These are phyloP conservation scores for Cherax quadricarinatus DNA, from an alignment of 1,140 invertebrate genomes.

Conservation along the genomic window DNA sequence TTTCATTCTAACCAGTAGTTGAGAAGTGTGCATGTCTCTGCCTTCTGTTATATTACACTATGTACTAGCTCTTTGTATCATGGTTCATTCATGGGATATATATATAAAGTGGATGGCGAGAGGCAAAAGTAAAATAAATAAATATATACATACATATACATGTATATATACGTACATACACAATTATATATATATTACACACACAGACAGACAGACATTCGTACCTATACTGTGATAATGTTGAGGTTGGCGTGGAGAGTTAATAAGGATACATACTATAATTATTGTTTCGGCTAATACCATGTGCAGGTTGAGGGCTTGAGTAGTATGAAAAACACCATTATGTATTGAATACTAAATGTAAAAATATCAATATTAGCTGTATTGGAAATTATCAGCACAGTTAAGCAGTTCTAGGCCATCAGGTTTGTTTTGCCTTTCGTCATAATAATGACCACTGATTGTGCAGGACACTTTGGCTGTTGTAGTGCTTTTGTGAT, in stretches of 20 bases:
- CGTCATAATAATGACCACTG: conserved; percentile 65
- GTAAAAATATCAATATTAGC: conserved; percentile 29
- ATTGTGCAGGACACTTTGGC: conserved; percentile 67
- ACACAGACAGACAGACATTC: no score
- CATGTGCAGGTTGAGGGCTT: conserved; percentile 41
- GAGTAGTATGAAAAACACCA: conserved; percentile 27
- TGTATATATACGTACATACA: no score
- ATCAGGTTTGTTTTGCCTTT: conserved; percentile 61
- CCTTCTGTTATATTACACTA: conserved; percentile 65
- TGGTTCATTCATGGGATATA: conserved; percentile 57
- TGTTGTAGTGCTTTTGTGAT: conserved; percentile 70
- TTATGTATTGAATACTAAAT: conserved; percentile 39
- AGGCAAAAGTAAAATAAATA: conserved; percentile 46
- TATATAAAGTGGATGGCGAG: conserved; percentile 62
- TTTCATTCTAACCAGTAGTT: conserved; percentile 70
- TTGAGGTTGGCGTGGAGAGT: conserved; percentile 47
- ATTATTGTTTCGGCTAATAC: conserved; percentile 37
- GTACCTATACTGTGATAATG: conserved; percentile 63
- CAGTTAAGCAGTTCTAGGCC: conserved; percentile 39
- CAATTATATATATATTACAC: no score
- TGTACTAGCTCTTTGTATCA: conserved; percentile 66
- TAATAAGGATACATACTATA: conserved; percentile 31
- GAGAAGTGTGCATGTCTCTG: conserved; percentile 68
- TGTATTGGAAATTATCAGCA: conserved; percentile 32
- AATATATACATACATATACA: no score